Conservation (phyloP, 2,113 vertebrate species). For the Hypocryptadius cinnamomeus region DNA sequence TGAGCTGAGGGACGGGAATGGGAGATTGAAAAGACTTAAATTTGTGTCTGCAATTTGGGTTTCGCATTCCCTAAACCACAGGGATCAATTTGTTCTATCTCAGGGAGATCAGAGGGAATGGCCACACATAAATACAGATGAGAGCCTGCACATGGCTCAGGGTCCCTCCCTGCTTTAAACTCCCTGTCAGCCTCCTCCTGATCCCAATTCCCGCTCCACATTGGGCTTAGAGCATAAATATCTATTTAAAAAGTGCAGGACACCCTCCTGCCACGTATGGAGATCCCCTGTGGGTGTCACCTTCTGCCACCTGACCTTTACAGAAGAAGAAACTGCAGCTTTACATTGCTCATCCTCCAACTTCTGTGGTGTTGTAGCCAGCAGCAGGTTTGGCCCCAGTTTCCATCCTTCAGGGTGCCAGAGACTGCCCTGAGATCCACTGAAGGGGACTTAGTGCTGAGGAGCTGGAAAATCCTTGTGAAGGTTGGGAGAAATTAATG, state of each 20-base stretch:
- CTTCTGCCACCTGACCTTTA: background rate
- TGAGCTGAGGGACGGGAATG: background rate
- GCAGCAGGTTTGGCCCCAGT: rapidly evolving
- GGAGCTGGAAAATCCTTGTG: background rate
- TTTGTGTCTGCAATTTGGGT: constrained; percentile 28
- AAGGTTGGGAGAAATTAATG: rapidly evolving
- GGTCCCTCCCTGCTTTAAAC: background rate
- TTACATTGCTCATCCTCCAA: background rate
- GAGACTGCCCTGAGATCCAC: background rate
- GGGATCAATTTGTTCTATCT: constrained; percentile 27
- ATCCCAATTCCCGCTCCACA: background rate
- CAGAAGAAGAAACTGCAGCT: background rate
- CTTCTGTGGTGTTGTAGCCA: background rate
- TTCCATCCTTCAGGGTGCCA: background rate
- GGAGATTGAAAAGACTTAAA: constrained; percentile 22
- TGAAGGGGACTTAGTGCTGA: background rate
- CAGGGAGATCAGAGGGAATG: background rate
- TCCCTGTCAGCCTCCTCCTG: background rate
- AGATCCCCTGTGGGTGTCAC: background rate
- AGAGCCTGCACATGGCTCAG: background rate
- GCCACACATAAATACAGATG: constrained; percentile 16
- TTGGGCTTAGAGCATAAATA: background rate
- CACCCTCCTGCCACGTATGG: background rate
- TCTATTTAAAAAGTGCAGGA: background rate
- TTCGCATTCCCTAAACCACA: background rate